Conservation (phyloP, 2,113 vertebrate genomes). For the Leucopternis melanops region DNA sequence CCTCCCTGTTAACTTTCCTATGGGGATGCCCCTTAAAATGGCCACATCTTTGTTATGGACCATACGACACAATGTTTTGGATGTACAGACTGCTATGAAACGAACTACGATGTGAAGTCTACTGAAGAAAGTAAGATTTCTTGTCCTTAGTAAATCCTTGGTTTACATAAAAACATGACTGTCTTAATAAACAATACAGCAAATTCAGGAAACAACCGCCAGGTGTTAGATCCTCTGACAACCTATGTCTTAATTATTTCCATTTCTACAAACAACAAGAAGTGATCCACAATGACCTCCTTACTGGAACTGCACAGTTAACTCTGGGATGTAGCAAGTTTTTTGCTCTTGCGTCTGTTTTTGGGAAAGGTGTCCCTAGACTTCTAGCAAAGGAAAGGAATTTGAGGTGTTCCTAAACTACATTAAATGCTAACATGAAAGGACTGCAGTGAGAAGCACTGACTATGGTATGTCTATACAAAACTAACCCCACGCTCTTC, state of each 20-base stretch:
- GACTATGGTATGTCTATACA: not conserved
- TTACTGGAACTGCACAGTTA: not conserved
- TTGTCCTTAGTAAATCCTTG: not conserved
- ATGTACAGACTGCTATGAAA: not conserved
- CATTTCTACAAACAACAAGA: not conserved
- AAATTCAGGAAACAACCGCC: not conserved
- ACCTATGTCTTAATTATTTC: not conserved
- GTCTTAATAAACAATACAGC: not conserved
- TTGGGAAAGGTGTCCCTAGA: not conserved
- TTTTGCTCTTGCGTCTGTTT: not conserved
- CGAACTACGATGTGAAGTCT: not conserved
- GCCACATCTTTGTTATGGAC: not conserved
- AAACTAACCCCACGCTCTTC: not conserved
- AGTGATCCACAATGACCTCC: not conserved
- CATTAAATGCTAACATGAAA: not conserved
- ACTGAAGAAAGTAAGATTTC: not conserved
- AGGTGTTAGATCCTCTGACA: not conserved
- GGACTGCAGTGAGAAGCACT: not conserved
- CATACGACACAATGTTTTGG: not conserved
- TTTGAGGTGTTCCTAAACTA: not conserved
- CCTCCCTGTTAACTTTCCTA: not conserved
- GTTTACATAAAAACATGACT: not conserved
- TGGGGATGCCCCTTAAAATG: not conserved
- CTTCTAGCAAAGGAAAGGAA: not conserved
- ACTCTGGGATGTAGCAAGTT: not conserved